A percentile compares a stretch with the other conserved stretches of the same genome.
Conservation (phyloP, 2,113 vertebrate species). For the Pterocles gutturalis region DNA sequence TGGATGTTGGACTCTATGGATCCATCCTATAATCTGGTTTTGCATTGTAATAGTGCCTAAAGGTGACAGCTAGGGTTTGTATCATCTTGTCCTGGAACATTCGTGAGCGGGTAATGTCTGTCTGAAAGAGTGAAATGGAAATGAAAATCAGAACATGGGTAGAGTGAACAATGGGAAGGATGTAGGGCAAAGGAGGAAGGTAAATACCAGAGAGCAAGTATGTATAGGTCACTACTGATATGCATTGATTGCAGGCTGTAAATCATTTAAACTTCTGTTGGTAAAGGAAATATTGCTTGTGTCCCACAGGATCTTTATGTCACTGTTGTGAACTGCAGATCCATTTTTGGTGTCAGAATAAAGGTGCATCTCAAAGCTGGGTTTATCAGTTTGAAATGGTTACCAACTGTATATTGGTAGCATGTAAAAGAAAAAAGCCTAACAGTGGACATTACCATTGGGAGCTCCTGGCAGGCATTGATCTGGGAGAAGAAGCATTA, state of each 20-base stretch:
- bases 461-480: neutral
- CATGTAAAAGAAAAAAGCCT: neutral
- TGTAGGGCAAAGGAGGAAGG: neutral
- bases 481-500: neutral
- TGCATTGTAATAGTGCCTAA: neutral
- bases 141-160: neutral
- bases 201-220: neutral
- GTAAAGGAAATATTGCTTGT: neutral
- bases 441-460: neutral
- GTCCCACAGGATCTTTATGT: neutral
- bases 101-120: neutral
- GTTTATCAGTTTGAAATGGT: neutral
- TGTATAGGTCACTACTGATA: neutral
- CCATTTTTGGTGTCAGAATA: neutral
- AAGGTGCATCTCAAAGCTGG: neutral
- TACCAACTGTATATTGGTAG: neutral
- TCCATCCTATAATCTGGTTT: neutral
- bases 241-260: neutral
- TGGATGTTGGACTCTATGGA: neutral
- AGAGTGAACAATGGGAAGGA: neutral
- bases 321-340: neutral
- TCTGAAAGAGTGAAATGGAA: neutral
- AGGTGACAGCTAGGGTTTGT: neutral
- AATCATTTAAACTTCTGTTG: neutral
- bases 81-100: neutral